These are phyloP conservation scores for Drosophila obscura DNA, from an alignment of 1,140 invertebrate genomes.

Conservation along the genomic window DNA sequence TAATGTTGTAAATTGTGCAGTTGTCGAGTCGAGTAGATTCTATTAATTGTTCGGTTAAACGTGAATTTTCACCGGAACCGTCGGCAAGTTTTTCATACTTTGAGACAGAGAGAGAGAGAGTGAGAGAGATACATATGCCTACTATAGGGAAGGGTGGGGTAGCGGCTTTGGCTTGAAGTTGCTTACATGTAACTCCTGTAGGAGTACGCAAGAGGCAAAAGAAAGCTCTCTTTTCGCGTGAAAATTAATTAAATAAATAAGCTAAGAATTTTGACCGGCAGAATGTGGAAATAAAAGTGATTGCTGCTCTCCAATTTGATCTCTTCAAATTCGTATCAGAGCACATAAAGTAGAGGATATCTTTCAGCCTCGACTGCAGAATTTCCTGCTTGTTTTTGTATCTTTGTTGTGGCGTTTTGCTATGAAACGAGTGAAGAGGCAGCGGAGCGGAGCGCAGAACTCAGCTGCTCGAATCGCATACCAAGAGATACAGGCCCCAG, in stretches of 20 bases:
- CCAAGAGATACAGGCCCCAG: slow-evolving; percentile 31
- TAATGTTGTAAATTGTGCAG: slow-evolving; percentile 64
- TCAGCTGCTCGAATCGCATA: slow-evolving; percentile 65
- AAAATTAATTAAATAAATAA: too few species aligned
- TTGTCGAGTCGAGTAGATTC: slow-evolving; percentile 68
- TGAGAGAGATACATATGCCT: too few species aligned
- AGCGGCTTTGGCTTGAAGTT: slow-evolving; percentile 5
- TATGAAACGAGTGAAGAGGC: slow-evolving; percentile 61
- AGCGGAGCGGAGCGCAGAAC: slow-evolving; percentile 65
- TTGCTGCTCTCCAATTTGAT: too few species aligned
- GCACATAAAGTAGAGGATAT: background rate
- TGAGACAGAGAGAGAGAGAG: slow-evolving; percentile 5
- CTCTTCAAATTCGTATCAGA: too few species aligned
- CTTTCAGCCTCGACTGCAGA: background rate
- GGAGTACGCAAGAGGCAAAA: too few species aligned
- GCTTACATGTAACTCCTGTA: too few species aligned
- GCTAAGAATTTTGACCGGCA: too few species aligned
- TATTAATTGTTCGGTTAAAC: slow-evolving; percentile 77
- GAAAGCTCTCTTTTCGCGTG: too few species aligned
- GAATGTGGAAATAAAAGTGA: too few species aligned
- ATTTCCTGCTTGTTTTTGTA: slow-evolving; percentile 32
- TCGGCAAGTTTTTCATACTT: slow-evolving; percentile 64
- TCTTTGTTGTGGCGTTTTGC: slow-evolving; percentile 64
- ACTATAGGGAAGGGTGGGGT: too few species aligned
- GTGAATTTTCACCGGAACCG: slow-evolving; percentile 75